Evolutionary conservation across 2,797 vertebrate species (phyloP).

Genomic region (Dendrocincla tyrannina): DNA sequence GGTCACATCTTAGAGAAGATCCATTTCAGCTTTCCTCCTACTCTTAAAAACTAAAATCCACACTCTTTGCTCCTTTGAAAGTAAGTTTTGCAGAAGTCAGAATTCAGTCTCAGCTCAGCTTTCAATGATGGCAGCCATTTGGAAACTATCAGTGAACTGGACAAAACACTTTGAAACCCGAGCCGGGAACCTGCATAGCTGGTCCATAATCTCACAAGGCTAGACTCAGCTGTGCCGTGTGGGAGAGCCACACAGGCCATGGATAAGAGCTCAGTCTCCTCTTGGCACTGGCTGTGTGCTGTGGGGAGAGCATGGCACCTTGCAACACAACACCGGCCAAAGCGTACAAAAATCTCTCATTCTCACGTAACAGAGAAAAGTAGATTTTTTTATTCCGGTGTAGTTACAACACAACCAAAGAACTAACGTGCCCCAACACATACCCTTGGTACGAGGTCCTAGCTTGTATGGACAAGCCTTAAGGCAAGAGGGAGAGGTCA

Average conservation of each 20-base stretch:
- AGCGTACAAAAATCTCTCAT: not conserved
- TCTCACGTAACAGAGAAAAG: not conserved
- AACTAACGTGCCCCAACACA: conserved; percentile 2
- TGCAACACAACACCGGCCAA: rapidly evolving
- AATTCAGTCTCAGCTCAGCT: not conserved
- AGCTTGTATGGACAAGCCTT: conserved; percentile 21
- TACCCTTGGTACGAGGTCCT: not conserved
- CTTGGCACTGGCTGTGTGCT: not conserved
- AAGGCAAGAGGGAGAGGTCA: conserved; percentile 16
- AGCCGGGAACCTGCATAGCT: not conserved
- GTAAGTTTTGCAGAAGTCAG: not conserved
- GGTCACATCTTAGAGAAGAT: not conserved
- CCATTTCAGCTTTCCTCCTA: not conserved
- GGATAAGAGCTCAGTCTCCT: not conserved
- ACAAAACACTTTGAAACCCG: not conserved
- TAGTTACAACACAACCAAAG: not conserved
- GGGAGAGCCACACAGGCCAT: not conserved
- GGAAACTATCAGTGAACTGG: not conserved
- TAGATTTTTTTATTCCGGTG: not conserved
- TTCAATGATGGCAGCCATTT: not conserved
- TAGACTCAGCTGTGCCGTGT: not conserved
- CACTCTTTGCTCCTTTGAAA: not conserved
- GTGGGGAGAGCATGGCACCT: not conserved
- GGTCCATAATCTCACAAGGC: not conserved
- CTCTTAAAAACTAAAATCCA: not conserved